phyloP scores from a whole-genome alignment of 2,797 vertebrate genomes.

The Gobionotothen gibberifrons region DNA sequence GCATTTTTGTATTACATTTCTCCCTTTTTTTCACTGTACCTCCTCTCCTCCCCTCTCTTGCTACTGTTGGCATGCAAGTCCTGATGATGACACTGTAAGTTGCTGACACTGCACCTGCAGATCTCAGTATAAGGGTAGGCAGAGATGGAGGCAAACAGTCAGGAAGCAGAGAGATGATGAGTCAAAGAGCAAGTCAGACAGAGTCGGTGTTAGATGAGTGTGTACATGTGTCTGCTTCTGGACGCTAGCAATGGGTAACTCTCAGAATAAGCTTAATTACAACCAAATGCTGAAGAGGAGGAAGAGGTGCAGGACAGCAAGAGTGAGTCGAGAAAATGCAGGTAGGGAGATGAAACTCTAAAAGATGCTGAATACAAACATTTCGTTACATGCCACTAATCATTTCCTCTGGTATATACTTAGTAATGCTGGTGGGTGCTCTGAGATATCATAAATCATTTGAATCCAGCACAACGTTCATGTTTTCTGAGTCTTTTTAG shows the following conservation, averaged over 20 bases:
- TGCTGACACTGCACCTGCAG: conserved; percentile 63
- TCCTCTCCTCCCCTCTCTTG: conserved; percentile 22
- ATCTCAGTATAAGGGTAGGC: conserved; percentile 38
- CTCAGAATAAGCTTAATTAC: conserved; percentile 18
- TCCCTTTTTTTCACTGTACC: not conserved
- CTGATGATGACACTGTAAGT: conserved; percentile 55
- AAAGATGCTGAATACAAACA: not conserved
- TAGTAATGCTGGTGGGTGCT: conserved; percentile 7
- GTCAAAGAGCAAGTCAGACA: conserved; percentile 21
- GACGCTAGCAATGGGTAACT: conserved; percentile 28
- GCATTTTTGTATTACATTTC: conserved; percentile 10
- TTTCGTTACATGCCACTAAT: not conserved
- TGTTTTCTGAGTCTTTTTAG: conserved; percentile 9
- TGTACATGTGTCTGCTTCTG: conserved; percentile 24
- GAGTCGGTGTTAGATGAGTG: not conserved
- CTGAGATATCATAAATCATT: not conserved
- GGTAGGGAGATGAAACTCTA: conserved; percentile 18
- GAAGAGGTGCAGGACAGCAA: conserved; percentile 24
- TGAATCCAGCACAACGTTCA: not conserved
- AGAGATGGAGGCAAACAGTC: conserved; percentile 26
- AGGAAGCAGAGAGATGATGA: conserved; percentile 13
- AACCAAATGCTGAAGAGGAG: conserved; percentile 31
- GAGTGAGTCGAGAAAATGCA: conserved; percentile 7
- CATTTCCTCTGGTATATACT: not conserved
- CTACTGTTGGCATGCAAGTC: conserved; percentile 43